phyloP scores from a whole-genome alignment of 2,113 vertebrate species.

The Dryoscopus gambensis region DNA sequence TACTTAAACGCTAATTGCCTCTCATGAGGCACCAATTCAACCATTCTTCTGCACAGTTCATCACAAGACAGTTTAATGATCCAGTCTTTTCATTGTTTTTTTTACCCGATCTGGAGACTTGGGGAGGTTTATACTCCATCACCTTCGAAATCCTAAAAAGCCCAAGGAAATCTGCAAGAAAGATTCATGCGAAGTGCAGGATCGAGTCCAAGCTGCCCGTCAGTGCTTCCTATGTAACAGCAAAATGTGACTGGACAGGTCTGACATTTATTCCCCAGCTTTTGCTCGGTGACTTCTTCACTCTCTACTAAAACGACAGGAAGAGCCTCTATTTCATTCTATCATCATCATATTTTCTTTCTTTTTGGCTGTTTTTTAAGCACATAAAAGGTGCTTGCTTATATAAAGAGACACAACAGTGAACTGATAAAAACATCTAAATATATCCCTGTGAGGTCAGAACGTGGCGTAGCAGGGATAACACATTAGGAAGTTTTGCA shows the following conservation, averaged over 20 bases:
- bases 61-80: neutral
- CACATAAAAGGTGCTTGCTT: neutral
- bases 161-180: neutral
- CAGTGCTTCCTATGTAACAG: neutral
- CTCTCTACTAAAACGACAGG: neutral
- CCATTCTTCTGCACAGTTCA: neutral
- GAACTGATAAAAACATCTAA: neutral
- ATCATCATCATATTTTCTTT: neutral
- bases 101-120: neutral
- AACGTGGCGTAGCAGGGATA: neutral
- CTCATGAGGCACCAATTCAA: slow-evolving; percentile 48
- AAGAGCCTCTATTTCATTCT: neutral
- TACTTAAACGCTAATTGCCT: slow-evolving; percentile 62
- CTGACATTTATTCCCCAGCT: neutral
- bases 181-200: neutral
- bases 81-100: neutral
- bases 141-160: neutral
- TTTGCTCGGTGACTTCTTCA: neutral
- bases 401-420: neutral
- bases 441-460: neutral
- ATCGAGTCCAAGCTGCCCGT: neutral
- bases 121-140: neutral
- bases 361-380: neutral
- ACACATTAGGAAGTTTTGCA: neutral
- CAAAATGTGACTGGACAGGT: neutral